Evolutionary conservation across 2,113 vertebrate species (phyloP).

Genomic region (Lamprotornis superbus): DNA sequence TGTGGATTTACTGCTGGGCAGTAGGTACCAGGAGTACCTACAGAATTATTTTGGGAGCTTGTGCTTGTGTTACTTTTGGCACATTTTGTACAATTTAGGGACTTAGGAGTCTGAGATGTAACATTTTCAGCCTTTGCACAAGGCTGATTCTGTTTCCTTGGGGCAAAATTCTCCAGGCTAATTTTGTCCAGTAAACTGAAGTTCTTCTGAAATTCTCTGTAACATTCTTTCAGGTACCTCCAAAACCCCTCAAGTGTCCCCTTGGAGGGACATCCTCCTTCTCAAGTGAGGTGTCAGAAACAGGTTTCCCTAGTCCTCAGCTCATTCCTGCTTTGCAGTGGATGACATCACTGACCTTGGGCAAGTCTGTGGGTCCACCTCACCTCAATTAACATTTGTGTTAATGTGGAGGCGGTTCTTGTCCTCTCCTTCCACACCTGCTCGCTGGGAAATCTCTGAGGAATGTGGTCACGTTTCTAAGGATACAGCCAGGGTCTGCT

Average conservation of each 20-base stretch:
- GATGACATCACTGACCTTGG: conserved; percentile 37
- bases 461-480: not conserved
- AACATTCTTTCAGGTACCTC: not conserved
- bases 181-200: not conserved
- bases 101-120: not conserved
- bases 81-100: not conserved
- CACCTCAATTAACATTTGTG: conserved; percentile 14
- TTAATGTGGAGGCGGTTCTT: not conserved
- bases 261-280: not conserved
- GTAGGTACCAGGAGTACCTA: not conserved
- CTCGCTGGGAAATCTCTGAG: not conserved
- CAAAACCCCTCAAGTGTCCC: not conserved
- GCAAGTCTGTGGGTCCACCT: conserved; percentile 32
- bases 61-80: not conserved
- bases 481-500: not conserved
- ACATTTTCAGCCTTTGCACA: not conserved
- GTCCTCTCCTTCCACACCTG: not conserved
- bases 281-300: not conserved
- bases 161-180: not conserved
- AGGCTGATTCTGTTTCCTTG: not conserved
- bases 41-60: not conserved
- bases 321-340: conserved; percentile 20
- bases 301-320: conserved; percentile 36
- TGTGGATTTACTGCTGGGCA: conserved; percentile 13
- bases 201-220: not conserved